These are phyloP conservation scores for Synergus laeviventris DNA, from an alignment of 2,888 invertebrate genomes.

Conservation along the genomic window DNA sequence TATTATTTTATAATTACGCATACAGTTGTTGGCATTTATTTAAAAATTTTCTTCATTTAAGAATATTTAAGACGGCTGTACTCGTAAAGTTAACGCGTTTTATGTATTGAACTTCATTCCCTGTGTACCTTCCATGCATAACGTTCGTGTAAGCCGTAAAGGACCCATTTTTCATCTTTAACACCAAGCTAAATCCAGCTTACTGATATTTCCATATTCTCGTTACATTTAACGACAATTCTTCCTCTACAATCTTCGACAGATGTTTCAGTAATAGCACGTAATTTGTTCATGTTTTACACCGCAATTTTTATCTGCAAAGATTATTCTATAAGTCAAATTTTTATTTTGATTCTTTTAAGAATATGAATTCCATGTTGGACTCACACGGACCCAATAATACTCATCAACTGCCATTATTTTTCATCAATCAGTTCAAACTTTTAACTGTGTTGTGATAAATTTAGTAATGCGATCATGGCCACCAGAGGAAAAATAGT, in stretches of 20 bases:
- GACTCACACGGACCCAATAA: too few species aligned
- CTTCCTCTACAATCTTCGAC: neutral
- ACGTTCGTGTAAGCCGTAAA: neutral
- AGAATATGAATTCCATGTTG: too few species aligned
- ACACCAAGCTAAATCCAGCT: neutral
- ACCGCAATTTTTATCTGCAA: neutral
- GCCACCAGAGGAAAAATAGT: too few species aligned
- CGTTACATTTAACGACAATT: neutral
- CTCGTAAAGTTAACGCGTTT: too few species aligned
- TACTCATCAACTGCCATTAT: too few species aligned
- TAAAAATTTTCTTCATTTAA: neutral
- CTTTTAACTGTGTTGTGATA: too few species aligned
- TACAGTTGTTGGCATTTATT: neutral
- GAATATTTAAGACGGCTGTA: too few species aligned
- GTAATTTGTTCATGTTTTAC: neutral
- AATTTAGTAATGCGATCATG: too few species aligned
- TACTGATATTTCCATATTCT: neutral
- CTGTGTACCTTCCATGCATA: neutral
- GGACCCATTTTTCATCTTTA: neutral
- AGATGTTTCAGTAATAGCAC: neutral
- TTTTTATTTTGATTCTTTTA: too few species aligned
- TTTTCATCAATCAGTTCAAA: too few species aligned
- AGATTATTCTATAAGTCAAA: too few species aligned
- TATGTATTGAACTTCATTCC: neutral
- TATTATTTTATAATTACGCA: neutral